Evolutionary conservation across 53 echinoderm and acorn worm species (phyloP), one percentile per base, ranked within the genome.

Genomic region (Holothuria leucospilota): DNA sequence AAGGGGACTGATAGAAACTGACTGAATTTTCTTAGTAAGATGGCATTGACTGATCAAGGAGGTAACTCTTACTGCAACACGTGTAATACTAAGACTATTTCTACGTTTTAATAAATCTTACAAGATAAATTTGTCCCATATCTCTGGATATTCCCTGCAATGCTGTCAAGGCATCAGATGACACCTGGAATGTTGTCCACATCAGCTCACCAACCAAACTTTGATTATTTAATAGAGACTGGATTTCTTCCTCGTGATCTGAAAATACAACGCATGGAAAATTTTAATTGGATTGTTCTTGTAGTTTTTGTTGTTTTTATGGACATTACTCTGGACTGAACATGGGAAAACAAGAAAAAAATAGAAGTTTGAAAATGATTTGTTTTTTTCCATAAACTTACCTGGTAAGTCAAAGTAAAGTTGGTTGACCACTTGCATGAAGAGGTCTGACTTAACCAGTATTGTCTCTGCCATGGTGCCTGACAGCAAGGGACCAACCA

Each of bases 331-430:
- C 2, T 46, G 46, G 34, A 34, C 46, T 46, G 46, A 7, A 46
- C 46, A 11, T 46, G 46, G 8, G 6, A 46, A 46, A 46, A 2
- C 2, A 7, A 8, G 6, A 46, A 2, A 46, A 7, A 11, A 46
- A 11, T 4, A 7, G 11, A 9, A 0, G 46, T 8, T 46, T 11
- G 6, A 7, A 46, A 46, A 4, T 46, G 46, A 46, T 46, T 7
- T 9, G 46, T 7, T 46, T 46, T 46, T 2, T 46, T 46, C 6
- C 11, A 0, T 46, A 46, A 38, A 81, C 90, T 86, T 71, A 94
- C 94, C 89, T 80, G 94, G 94, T 13, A 94, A 85, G 20, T 89
- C 52, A 41, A 94, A 91, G 60, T 77, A 87, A 13, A 94, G 82
- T 58, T 91, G 87, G 26, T 94, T 73, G 20, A 84, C 87, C 53